Conservation (phyloP, 2,888 invertebrate species). For the Troides aeacus region DNA sequence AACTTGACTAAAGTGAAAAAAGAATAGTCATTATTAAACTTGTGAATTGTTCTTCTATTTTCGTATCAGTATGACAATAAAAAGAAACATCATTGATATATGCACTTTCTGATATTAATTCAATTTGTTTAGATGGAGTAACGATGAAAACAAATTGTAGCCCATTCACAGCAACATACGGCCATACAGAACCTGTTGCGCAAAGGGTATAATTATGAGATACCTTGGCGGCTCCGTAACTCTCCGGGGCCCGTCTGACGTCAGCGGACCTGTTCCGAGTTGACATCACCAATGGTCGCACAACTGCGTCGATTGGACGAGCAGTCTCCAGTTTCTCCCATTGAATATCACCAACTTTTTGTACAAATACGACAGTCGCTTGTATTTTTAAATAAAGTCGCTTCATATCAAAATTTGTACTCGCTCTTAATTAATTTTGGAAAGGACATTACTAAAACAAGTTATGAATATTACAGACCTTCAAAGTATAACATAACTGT, state of each 20-base stretch:
- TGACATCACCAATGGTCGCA: constrained; percentile 49
- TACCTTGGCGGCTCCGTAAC: constrained; percentile 25
- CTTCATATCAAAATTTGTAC: background rate
- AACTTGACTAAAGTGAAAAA: background rate
- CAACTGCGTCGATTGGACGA: constrained; percentile 45
- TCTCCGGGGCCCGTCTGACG: constrained; percentile 32
- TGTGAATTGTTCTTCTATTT: background rate
- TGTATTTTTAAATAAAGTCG: constrained; percentile 19
- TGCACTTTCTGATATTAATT: constrained; percentile 17
- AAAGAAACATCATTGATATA: background rate
- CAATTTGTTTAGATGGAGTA: constrained; percentile 24
- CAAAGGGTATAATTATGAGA: constrained; percentile 37
- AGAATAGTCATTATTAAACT: background rate
- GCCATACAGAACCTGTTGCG: constrained; percentile 37
- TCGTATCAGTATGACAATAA: background rate
- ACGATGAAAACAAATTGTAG: constrained; percentile 21
- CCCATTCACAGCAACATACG: constrained; percentile 36
- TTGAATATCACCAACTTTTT: constrained; percentile 32
- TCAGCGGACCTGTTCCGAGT: constrained; percentile 36
- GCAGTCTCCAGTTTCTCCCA: constrained; percentile 37
- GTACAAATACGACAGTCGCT: constrained; percentile 22
- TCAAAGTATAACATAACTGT: too few relatives aligned
- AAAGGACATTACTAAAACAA: too few relatives aligned
- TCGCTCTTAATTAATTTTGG: too few relatives aligned
- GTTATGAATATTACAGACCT: too few relatives aligned